Evolutionary conservation across 1,140 invertebrate genomes (phyloP).

Genomic region (Bombus vancouverensis): DNA sequence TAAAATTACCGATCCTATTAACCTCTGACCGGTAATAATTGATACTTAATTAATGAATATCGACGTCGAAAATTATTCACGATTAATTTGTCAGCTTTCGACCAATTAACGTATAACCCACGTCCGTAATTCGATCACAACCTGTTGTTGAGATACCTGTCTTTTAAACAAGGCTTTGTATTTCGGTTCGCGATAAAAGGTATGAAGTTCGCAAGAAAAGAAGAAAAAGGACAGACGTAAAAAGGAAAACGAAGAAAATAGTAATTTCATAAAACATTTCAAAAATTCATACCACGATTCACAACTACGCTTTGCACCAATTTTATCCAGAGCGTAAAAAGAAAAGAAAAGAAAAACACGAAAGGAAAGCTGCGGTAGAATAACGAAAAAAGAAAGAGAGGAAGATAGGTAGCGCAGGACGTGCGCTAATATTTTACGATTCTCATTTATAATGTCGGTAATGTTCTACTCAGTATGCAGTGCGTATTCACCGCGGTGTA

Average conservation of each 20-base stretch:
- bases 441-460: conserved; percentile 73
- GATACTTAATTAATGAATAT: conserved; percentile 30
- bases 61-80: conserved; percentile 4
- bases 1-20: conserved; percentile 15
- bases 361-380: conserved; percentile 8
- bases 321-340: conserved; percentile 57
- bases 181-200: too few species aligned
- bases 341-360: conserved; percentile 25
- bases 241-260: background rate
- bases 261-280: background rate
- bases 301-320: conserved; percentile 52
- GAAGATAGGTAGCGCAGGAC: conserved; percentile 46
- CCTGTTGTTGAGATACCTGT: background rate
- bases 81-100: conserved; percentile 29
- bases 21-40: conserved; percentile 4
- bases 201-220: too few species aligned
- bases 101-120: background rate
- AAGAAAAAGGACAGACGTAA: background rate
- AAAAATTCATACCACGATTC: conserved; percentile 24
- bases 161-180: background rate
- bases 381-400: conserved; percentile 32
- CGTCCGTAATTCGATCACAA: background rate
- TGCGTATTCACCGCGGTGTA: conserved; percentile 58
- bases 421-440: conserved; percentile 72
- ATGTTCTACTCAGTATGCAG: conserved; percentile 71